These are phyloP conservation scores for Phycodurus eques DNA, from an alignment of 2,113 vertebrate genomes.

Conservation along the genomic window DNA sequence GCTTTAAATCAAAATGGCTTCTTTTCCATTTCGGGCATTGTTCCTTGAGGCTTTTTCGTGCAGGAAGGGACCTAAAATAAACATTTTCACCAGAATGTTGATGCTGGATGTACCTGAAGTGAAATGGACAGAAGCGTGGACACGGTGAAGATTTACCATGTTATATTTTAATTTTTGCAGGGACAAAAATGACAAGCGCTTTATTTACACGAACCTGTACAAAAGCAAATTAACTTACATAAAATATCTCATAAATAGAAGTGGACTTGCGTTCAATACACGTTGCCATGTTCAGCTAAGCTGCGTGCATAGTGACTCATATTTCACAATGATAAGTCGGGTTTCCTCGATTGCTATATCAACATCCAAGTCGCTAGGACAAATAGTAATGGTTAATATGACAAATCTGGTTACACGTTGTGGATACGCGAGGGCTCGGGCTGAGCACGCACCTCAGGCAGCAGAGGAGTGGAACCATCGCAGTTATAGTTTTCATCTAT, in stretches of 20 bases:
- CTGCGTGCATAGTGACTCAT: slow-evolving; percentile 99
- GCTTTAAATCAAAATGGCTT: too few species aligned
- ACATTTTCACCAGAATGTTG: too few species aligned
- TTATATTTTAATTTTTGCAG: slow-evolving; percentile 99
- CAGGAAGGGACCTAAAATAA: too few species aligned
- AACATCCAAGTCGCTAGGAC: slow-evolving; percentile 99
- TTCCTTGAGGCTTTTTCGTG: too few species aligned
- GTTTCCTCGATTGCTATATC: slow-evolving; percentile 94
- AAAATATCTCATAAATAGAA: slow-evolving; percentile 99
- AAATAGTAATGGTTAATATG: slow-evolving; percentile 97
- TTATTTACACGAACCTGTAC: slow-evolving; percentile 99
- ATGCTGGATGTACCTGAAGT: not conserved
- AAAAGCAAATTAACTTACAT: slow-evolving; percentile 99
- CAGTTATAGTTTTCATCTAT: slow-evolving; percentile 67
- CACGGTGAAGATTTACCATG: slow-evolving; percentile 80
- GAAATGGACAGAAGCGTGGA: slow-evolving; percentile 6
- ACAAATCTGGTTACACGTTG: slow-evolving; percentile 91
- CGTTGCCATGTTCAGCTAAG: slow-evolving; percentile 99
- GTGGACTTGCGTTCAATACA: slow-evolving; percentile 98
- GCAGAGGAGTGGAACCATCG: slow-evolving; percentile 47
- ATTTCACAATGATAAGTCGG: slow-evolving; percentile 95
- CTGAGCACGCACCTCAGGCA: slow-evolving; percentile 82
- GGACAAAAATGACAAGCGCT: slow-evolving; percentile 99
- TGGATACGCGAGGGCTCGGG: slow-evolving; percentile 73
- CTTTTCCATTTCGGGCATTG: too few species aligned